Percentiles rank a stretch among this genome's conserved stretches.
Evolutionary conservation across 1,140 invertebrate species (phyloP).

Genomic region (Drosophila repleta): DNA sequence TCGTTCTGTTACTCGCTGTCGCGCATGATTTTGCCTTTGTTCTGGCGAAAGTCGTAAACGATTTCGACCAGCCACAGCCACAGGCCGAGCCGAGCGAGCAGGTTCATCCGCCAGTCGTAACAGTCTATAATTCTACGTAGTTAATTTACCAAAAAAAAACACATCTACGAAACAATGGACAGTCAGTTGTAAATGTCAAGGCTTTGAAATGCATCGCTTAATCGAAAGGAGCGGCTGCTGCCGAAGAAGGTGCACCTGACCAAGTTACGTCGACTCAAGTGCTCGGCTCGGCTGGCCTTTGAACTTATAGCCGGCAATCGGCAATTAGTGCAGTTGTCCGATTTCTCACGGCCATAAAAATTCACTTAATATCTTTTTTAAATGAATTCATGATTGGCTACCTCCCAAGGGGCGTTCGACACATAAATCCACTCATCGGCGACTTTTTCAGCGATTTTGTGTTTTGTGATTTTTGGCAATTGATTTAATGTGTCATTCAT

Average conservation of each 20-base stretch:
- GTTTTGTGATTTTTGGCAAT: conserved; percentile 83
- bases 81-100: conserved; percentile 8
- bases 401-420: conserved; percentile 35
- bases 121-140: conserved; percentile 11
- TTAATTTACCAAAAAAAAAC: conserved; percentile 38
- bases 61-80: conserved; percentile 32
- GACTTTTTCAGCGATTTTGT: conserved; percentile 72
- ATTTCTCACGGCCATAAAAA: conserved; percentile 77
- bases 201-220: conserved; percentile 74
- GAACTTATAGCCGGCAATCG: conserved; percentile 17
- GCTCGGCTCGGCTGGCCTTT: conserved; percentile 23
- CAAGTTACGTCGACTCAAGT: conserved; percentile 16
- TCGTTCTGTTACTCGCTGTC: conserved; percentile 40
- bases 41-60: conserved; percentile 79
- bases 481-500: conserved; percentile 84
- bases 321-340: conserved; percentile 65
- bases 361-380: conserved; percentile 64
- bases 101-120: conserved; percentile 19
- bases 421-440: conserved; percentile 72
- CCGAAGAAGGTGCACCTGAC: conserved; percentile 47
- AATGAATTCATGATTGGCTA: conserved; percentile 63
- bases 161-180: conserved; percentile 54
- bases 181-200: conserved; percentile 74
- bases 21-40: conserved; percentile 71
- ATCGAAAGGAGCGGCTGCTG: conserved; percentile 43